These are phyloP conservation scores for Aricia agestis DNA, from an alignment of 1,140 invertebrate species.

Conservation along the genomic window DNA sequence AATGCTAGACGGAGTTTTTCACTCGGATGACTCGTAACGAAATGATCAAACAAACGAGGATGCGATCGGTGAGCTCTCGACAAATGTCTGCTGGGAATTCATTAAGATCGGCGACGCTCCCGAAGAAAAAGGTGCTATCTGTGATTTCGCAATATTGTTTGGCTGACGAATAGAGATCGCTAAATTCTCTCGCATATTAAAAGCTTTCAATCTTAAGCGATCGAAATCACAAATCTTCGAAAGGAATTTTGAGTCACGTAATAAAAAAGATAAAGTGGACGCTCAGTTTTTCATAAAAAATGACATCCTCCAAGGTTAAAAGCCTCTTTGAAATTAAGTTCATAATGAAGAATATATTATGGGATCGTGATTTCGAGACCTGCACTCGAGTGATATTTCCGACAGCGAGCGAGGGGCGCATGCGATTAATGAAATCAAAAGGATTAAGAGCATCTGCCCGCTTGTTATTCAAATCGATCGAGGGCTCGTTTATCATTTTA, in stretches of 20 bases:
- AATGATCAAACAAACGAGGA: slow-evolving; percentile 68
- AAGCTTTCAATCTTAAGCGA: slow-evolving; percentile 18
- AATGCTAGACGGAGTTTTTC: slow-evolving; percentile 69
- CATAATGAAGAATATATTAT: slow-evolving; percentile 58
- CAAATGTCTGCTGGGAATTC: slow-evolving; percentile 60
- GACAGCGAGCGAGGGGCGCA: slow-evolving; percentile 69
- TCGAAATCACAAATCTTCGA: slow-evolving; percentile 44
- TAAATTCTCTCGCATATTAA: slow-evolving; percentile 35
- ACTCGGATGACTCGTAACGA: slow-evolving; percentile 64
- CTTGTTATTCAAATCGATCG: slow-evolving; percentile 76
- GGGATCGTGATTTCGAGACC: slow-evolving; percentile 52
- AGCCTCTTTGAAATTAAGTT: slow-evolving; percentile 45
- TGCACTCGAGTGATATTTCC: slow-evolving; percentile 73
- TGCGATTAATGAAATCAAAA: slow-evolving; percentile 75
- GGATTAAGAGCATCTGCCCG: slow-evolving; percentile 75
- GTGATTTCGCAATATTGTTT: slow-evolving; percentile 51
- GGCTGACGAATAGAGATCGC: slow-evolving; percentile 41
- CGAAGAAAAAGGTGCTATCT: slow-evolving; percentile 41
- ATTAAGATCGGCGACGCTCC: slow-evolving; percentile 46
- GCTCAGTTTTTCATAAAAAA: slow-evolving; percentile 32
- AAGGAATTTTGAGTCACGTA: slow-evolving; percentile 46
- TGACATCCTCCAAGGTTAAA: slow-evolving; percentile 27
- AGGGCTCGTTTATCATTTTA: slow-evolving; percentile 74
- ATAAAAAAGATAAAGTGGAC: slow-evolving; percentile 39
- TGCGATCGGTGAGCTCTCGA: slow-evolving; percentile 62